These are phyloP conservation scores for Lynx canadensis DNA, from an alignment of 2,113 vertebrate genomes.

Conservation along the genomic window DNA sequence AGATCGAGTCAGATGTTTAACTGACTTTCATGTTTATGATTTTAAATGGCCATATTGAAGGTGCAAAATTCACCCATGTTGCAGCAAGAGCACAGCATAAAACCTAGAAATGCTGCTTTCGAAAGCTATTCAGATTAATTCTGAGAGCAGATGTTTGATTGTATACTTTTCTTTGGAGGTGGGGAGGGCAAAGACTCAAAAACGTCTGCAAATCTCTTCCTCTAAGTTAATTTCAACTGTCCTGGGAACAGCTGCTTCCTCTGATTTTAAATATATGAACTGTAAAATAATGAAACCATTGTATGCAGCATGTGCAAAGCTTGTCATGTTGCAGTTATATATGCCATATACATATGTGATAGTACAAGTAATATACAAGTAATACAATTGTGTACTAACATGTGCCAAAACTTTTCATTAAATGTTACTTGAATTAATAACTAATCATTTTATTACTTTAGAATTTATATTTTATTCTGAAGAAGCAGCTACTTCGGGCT, in stretches of 20 bases:
- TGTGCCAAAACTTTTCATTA: neutral
- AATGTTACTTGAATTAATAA: neutral
- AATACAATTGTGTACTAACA: neutral
- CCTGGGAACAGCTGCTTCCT: slow-evolving; percentile 81
- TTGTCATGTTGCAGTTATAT: neutral
- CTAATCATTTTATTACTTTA: neutral
- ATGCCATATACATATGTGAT: neutral
- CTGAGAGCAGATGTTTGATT: slow-evolving; percentile 83
- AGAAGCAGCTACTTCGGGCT: neutral
- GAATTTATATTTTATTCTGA: slow-evolving; percentile 53
- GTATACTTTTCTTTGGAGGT: slow-evolving; percentile 54
- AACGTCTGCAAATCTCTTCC: slow-evolving; percentile 82
- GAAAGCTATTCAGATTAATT: slow-evolving; percentile 83
- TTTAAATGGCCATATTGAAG: slow-evolving; percentile 44
- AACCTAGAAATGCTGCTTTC: slow-evolving; percentile 78
- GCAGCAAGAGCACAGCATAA: slow-evolving; percentile 73
- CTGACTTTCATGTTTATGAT: neutral
- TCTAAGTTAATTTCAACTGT: slow-evolving; percentile 86
- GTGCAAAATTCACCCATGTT: slow-evolving; percentile 79
- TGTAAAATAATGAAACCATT: slow-evolving; percentile 72
- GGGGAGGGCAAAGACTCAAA: slow-evolving; percentile 72
- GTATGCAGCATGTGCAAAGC: neutral
- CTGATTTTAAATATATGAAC: slow-evolving; percentile 47
- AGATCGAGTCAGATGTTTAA: too few species aligned
- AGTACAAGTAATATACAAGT: neutral